A percentile compares a stretch with the other conserved stretches of the same genome.
Evolutionary conservation across 2,888 invertebrate genomes (phyloP).

Genomic region (Apamea anceps): DNA sequence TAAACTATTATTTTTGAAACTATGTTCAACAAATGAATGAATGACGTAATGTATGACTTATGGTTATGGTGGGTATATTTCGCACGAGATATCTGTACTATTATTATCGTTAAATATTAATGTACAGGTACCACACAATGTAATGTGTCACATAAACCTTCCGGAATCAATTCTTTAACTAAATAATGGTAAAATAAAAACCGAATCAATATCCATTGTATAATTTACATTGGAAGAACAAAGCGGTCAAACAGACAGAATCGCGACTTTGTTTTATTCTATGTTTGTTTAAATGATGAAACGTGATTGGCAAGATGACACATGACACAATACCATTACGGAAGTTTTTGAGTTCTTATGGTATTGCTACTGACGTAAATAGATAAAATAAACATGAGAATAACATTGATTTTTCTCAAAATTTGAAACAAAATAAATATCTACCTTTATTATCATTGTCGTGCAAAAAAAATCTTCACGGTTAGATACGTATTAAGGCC

Average conservation of each 20-base stretch:
- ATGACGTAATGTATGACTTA: too few species aligned
- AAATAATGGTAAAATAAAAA: background rate
- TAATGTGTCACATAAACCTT: background rate
- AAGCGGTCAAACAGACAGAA: background rate
- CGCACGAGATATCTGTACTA: background rate
- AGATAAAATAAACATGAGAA: background rate
- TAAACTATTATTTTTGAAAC: too few species aligned
- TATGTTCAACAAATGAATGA: too few species aligned
- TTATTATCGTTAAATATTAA: background rate
- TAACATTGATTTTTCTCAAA: background rate
- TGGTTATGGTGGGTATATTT: too few species aligned
- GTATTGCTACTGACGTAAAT: constrained; percentile 1
- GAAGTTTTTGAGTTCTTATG: background rate
- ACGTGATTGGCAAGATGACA: background rate
- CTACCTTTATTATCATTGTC: background rate
- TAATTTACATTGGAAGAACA: background rate
- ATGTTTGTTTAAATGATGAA: background rate
- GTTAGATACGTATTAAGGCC: background rate
- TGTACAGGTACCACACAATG: background rate
- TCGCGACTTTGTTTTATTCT: background rate
- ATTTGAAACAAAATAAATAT: background rate
- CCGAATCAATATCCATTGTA: background rate
- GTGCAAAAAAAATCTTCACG: background rate
- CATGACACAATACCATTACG: background rate
- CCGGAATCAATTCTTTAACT: background rate